Base-by-base conservation (phyloP, 2,797 vertebrate genomes). In the Sebastes nivosus region DNA sequence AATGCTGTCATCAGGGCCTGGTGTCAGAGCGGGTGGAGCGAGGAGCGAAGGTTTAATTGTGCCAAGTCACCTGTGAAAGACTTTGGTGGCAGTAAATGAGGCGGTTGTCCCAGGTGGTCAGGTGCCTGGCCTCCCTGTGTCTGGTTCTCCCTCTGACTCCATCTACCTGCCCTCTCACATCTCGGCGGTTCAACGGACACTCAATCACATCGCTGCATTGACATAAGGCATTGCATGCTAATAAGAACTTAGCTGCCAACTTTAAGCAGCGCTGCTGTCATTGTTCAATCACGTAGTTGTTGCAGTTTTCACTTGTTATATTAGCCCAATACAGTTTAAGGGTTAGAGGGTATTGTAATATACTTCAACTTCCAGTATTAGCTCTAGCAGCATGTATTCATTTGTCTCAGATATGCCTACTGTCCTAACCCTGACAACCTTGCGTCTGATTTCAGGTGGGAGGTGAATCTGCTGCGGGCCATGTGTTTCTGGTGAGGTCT, bases 401-500 rank as follows among this genome's bases (percentile, higher is more conserved):
- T 18, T 18, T 6, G 34, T 42, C 36, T 74, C 30, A 5, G 13
- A 32, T 52, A 24, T 42, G 20, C 18, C 22, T 16, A 42, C 66
- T 2, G 2, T 25, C 7, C 52, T 81, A 42, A 76, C 24, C 36
- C 36, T 57, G 22, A 27, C 50, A 5, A 13, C 66, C 32, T 34
- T 79, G 9, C 58, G 0, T 91, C 38, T 90, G 55, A 0, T 87
- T 80, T 11, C 50, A 95, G 95, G 93, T 93, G 87, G 90, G 79
- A 85, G 88, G 80, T 81, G 78, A 67, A 29, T 79, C 84, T 29
- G 61, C 87, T 54, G 90, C 14, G 77, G 90, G 91, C 87, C 95
- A 96, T 96, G 96, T 84, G 87, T 92, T 94, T 90, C 92, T 95
- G 88, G 89, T 96, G 94, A 95, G 86, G 79, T 82, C 91, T 81